A percentile compares a stretch with the other conserved stretches of the same genome.
phyloP scores from a whole-genome alignment of 2,113 vertebrate species.

The Channa argus region DNA sequence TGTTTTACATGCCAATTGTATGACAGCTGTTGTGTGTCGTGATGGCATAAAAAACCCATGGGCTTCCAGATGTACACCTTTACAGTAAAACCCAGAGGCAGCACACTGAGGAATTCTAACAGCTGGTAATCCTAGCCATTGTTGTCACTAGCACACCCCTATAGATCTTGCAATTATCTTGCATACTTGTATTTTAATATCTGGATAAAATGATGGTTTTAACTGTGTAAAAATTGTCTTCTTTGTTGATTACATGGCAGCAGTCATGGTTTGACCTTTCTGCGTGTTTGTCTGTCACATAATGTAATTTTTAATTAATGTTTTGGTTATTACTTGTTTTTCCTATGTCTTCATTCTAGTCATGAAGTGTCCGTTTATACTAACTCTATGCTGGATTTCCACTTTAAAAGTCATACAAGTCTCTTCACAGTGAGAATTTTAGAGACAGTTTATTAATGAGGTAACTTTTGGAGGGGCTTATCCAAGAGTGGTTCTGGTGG shows the following conservation, averaged over 20 bases:
- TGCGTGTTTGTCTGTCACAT: background rate
- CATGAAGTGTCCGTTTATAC: no score
- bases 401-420: background rate
- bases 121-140: slow-evolving; percentile 7
- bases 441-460: background rate
- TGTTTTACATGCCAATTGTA: slow-evolving; percentile 11
- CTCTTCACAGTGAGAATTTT: background rate
- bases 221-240: background rate
- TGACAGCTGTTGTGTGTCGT: background rate
- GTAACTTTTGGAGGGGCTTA: background rate
- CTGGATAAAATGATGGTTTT: background rate
- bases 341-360: no score
- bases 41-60: background rate
- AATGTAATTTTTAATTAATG: background rate
- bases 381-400: background rate
- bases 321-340: no score
- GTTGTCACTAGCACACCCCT: slow-evolving; percentile 21
- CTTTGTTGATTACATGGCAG: background rate
- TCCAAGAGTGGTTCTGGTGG: background rate
- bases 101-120: slow-evolving; percentile 31
- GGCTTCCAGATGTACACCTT: slow-evolving; percentile 53
- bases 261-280: background rate
- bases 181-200: background rate
- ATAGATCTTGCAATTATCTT: background rate
- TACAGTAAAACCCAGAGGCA: slow-evolving; percentile 22